phyloP scores from a whole-genome alignment of 2,888 invertebrate species.

The Beris morrisii region DNA sequence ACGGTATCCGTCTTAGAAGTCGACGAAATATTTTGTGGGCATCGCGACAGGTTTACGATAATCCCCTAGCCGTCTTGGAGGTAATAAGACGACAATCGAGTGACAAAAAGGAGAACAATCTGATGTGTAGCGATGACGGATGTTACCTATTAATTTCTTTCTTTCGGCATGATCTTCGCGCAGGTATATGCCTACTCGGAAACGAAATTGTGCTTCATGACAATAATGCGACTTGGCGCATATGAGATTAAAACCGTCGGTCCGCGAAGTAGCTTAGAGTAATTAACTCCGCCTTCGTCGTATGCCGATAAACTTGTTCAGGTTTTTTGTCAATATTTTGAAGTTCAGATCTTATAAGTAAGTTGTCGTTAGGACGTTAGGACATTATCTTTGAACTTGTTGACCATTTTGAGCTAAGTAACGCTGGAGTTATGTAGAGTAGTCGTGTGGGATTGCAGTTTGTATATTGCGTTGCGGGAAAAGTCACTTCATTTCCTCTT shows the following conservation, averaged over 20 bases:
- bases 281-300: constrained; percentile 11
- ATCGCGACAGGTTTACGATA: constrained; percentile 26
- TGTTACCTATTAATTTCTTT: constrained; percentile 29
- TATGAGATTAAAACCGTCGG: constrained; percentile 11
- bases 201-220: constrained; percentile 19
- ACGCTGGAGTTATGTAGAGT: no score
- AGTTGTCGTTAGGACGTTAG: constrained; percentile 30
- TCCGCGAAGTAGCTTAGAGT: neutral
- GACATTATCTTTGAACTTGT: constrained; percentile 18
- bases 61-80: constrained; percentile 18
- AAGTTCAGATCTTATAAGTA: constrained; percentile 24
- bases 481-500: no score
- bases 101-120: constrained; percentile 30
- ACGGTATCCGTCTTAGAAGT: neutral
- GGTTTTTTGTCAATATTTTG: constrained; percentile 16
- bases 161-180: constrained; percentile 15
- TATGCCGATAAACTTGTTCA: constrained; percentile 2
- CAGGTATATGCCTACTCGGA: constrained; percentile 15
- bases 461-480: no score
- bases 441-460: no score
- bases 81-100: constrained; percentile 31
- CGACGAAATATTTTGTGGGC: constrained; percentile 1
- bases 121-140: constrained; percentile 28
- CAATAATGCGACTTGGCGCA: constrained; percentile 29
- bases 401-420: constrained; percentile 5